Evolutionary conservation across 2,888 invertebrate species (phyloP).

Genomic region (Hemaris fuciformis): DNA sequence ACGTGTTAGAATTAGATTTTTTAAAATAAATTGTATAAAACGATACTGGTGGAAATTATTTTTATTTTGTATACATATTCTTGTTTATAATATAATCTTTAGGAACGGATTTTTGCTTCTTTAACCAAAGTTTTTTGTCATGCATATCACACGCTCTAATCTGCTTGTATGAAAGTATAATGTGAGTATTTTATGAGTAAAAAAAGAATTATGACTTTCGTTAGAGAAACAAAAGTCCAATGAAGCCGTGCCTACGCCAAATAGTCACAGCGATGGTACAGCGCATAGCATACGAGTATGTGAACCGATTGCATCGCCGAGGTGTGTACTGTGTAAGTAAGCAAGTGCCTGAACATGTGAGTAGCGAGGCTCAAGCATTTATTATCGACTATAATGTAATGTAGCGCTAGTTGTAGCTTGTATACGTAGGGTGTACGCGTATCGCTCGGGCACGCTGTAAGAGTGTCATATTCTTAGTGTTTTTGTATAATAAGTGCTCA

Average conservation of each 20-base stretch:
- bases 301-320: too few species aligned
- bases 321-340: too few species aligned
- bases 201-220: neutral
- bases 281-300: neutral
- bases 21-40: neutral
- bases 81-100: slow-evolving; percentile 1
- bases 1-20: slow-evolving; percentile 14
- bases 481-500: slow-evolving; percentile 29
- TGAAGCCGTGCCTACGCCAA: slow-evolving; percentile 13
- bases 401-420: slow-evolving; percentile 15
- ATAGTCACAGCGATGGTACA: slow-evolving; percentile 7
- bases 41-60: neutral
- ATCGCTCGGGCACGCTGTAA: slow-evolving; percentile 50
- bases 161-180: neutral
- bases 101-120: neutral
- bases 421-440: slow-evolving; percentile 23
- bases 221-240: neutral
- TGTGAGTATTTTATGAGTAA: neutral
- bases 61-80: neutral
- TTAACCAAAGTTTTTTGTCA: neutral
- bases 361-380: slow-evolving; percentile 28
- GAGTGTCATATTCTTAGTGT: slow-evolving; percentile 58
- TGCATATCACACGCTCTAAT: neutral
- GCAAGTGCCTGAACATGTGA: neutral
- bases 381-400: slow-evolving; percentile 17